Evolutionary conservation across 2,888 invertebrate genomes (phyloP).

Genomic region (Abscondita cerata): DNA sequence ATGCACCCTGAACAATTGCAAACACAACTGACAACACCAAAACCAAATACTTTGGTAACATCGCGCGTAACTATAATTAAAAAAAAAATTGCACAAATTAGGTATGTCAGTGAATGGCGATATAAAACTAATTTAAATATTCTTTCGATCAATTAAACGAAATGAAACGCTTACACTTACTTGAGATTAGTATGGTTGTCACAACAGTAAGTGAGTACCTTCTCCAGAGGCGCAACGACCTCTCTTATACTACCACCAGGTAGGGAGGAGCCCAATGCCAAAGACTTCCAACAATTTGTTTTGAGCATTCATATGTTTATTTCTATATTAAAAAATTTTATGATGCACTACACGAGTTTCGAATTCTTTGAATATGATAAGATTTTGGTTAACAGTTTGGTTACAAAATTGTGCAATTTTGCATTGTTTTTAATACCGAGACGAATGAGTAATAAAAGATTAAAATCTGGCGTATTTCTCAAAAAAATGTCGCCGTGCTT

Average conservation of each 20-base stretch:
- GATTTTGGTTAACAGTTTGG: constrained; percentile 3
- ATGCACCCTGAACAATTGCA: no score
- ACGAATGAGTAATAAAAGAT: no score
- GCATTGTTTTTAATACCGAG: no score
- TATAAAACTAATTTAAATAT: no score
- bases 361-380: constrained; percentile 34
- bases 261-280: constrained; percentile 53
- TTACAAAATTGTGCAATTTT: no score
- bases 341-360: constrained; percentile 35
- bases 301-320: constrained; percentile 35
- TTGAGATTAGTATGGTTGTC: constrained; percentile 30
- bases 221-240: constrained; percentile 54
- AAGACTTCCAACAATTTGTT: constrained; percentile 38
- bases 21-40: not conserved
- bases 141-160: not conserved
- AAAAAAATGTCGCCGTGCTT: no score
- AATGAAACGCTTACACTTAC: constrained; percentile 24
- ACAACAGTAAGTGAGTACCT: constrained; percentile 43
- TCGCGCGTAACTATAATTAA: not conserved
- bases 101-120: no score
- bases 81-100: no score
- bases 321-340: constrained; percentile 22
- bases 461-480: no score
- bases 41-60: not conserved
- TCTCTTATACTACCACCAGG: constrained; percentile 54